Evolutionary conservation across 1,140 invertebrate genomes (phyloP), one percentile per base, ranked within the genome.

Genomic region (Pinna nobilis): DNA sequence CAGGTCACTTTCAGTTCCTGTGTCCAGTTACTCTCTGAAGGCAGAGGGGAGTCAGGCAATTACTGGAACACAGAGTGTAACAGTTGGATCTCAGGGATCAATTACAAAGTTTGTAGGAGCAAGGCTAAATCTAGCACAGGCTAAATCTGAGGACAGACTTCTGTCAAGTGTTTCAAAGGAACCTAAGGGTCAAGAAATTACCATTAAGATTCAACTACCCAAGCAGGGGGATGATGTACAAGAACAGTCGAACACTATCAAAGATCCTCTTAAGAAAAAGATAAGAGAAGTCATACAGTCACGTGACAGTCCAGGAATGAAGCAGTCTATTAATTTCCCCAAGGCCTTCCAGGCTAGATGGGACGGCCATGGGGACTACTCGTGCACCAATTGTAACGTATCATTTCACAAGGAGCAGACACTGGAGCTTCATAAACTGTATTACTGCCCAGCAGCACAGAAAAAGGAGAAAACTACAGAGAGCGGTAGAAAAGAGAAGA

Each of bases 131-230:
- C n/a, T n/a, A n/a, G n/a, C n/a, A n/a, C n/a, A n/a, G n/a, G n/a
- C n/a, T n/a, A n/a, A n/a, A n/a, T n/a, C n/a, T n/a, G n/a, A n/a
- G n/a, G n/a, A n/a, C n/a, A n/a, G n/a, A n/a, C n/a, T n/a, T n/a
- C n/a, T n/a, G n/a, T n/a, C n/a, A n/a, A n/a, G n/a, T n/a, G n/a
- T n/a, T n/a, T n/a, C n/a, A 20, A 74, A 67, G 25, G 59, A 66
- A 15, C 32, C 65, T 23, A 41, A 39, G 47, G 66, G 65, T 32
- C 63, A 76, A 92, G 94, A 94, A 81, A 91, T 93, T 25, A 94
- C 93, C 51, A 96, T 96, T 64, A 96, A 96, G 85, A 94, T 96
- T 85, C 90, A 96, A 11, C 84, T 96, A 5, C 23, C 30, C 28
- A 55, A 55, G 35, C 4, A 4, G 11, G 20, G 28, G n/a, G 3